Percentiles rank a stretch among this genome's conserved stretches.
These are phyloP conservation scores for Leptinotarsa undecemlineata DNA, from an alignment of 1,140 invertebrate species.

Conservation along the genomic window DNA sequence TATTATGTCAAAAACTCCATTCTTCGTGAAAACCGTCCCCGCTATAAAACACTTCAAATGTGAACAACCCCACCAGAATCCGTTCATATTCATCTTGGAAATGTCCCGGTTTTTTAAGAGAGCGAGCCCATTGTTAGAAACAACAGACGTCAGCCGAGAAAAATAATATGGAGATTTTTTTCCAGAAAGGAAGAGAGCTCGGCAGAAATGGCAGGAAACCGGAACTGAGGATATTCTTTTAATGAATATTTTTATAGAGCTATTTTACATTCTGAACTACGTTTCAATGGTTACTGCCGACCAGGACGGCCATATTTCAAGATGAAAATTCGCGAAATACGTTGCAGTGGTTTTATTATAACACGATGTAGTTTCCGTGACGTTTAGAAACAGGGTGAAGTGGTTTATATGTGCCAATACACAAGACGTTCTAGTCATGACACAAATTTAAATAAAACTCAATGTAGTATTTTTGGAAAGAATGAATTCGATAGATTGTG, in stretches of 20 bases:
- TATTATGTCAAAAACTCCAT: too few relatives aligned
- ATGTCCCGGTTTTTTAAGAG: conserved; percentile 12
- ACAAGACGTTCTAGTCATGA: too few relatives aligned
- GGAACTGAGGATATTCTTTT: conserved; percentile 47
- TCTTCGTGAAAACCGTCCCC: not conserved
- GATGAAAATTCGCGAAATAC: conserved; percentile 10
- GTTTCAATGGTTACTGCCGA: conserved; percentile 34
- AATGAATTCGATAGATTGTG: too few relatives aligned
- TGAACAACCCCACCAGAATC: conserved; percentile 3
- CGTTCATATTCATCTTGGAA: not conserved
- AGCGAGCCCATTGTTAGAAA: conserved; percentile 17
- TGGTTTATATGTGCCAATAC: too few relatives aligned
- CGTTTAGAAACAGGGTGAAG: too few relatives aligned
- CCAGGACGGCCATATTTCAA: conserved; percentile 23
- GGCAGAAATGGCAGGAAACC: conserved; percentile 47
- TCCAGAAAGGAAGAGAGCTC: conserved; percentile 36
- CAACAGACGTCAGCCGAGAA: conserved; percentile 44
- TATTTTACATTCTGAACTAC: conserved; percentile 44
- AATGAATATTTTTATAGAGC: conserved; percentile 46
- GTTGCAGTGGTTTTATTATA: conserved; percentile 10
- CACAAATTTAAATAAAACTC: too few relatives aligned
- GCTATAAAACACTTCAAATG: conserved; percentile 5
- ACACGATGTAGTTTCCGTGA: not conserved
- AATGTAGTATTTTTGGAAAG: too few relatives aligned
- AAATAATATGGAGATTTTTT: conserved; percentile 44